phyloP scores from a whole-genome alignment of 1,140 invertebrate genomes.

The Daktulosphaira vitifoliae region DNA sequence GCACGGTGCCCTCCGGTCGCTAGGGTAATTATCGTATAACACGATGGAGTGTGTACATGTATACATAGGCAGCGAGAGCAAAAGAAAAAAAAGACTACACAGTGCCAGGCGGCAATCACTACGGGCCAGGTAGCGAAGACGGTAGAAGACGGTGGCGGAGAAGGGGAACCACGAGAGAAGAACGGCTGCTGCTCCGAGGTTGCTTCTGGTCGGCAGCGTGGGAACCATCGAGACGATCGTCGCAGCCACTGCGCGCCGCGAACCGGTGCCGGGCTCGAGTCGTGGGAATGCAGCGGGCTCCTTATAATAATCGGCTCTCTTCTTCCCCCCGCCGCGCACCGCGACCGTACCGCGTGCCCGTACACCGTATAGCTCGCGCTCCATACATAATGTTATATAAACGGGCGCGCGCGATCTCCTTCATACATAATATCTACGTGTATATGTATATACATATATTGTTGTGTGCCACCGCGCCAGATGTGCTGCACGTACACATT shows the following conservation, averaged over 20 bases:
- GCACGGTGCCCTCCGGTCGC: slow-evolving; percentile 4
- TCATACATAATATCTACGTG: too few relatives aligned
- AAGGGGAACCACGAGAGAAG: background rate
- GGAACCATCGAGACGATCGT: slow-evolving; percentile 5
- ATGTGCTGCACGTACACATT: background rate
- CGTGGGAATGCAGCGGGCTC: slow-evolving; percentile 29
- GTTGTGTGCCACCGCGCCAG: slow-evolving; percentile 8
- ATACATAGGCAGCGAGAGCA: background rate
- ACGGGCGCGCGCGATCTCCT: slow-evolving; percentile 24
- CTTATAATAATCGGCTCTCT: slow-evolving; percentile 18
- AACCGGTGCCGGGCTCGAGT: slow-evolving; percentile 26
- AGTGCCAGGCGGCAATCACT: too few relatives aligned
- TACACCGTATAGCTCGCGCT: background rate
- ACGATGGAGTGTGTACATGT: background rate
- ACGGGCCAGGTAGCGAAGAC: background rate
- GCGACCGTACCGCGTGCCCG: background rate
- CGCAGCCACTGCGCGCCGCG: background rate
- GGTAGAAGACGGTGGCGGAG: background rate
- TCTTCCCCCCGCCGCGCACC: background rate
- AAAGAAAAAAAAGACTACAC: background rate
- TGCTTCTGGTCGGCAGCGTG: slow-evolving; percentile 23
- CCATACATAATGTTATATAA: too few relatives aligned
- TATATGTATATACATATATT: too few relatives aligned
- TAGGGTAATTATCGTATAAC: slow-evolving; percentile 9
- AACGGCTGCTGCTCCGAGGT: slow-evolving; percentile 16